These are phyloP conservation scores for Galerucella calmariensis DNA, from an alignment of 2,888 invertebrate species.

Conservation along the genomic window DNA sequence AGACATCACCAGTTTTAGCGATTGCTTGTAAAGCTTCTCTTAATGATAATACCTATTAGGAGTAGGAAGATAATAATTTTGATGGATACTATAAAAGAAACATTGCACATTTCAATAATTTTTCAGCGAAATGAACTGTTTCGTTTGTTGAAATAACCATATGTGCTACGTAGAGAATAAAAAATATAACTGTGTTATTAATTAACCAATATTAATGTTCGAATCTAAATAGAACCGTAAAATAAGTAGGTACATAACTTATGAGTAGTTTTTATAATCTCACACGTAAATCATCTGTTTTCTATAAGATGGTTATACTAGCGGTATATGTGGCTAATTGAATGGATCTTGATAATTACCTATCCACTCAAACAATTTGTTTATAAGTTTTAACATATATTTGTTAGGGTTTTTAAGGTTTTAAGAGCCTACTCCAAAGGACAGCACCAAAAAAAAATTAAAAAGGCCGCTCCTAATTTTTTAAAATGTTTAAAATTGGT, in stretches of 20 bases:
- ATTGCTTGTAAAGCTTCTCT: too few relatives aligned
- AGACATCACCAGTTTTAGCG: too few relatives aligned
- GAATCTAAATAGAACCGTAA: not conserved
- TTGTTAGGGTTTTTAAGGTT: too few relatives aligned
- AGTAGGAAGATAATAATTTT: not conserved
- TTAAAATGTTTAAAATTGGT: too few relatives aligned
- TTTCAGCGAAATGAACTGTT: not conserved
- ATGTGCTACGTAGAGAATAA: not conserved
- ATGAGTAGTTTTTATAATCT: not conserved
- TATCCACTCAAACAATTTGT: not conserved
- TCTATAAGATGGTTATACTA: not conserved
- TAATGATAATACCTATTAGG: too few relatives aligned
- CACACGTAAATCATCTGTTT: constrained; percentile 3
- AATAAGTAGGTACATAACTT: not conserved
- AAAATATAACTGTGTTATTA: not conserved
- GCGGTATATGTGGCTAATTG: not conserved
- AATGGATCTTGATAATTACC: not conserved
- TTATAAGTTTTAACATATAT: too few relatives aligned
- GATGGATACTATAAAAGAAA: not conserved
- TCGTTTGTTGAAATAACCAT: not conserved
- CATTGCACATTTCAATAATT: not conserved
- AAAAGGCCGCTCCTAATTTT: too few relatives aligned
- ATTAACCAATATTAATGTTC: not conserved
- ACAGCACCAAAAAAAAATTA: too few relatives aligned
- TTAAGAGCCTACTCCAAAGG: too few relatives aligned